Base-by-base conservation (phyloP, 2,888 invertebrate genomes). In the Oxytorus armatus region DNA sequence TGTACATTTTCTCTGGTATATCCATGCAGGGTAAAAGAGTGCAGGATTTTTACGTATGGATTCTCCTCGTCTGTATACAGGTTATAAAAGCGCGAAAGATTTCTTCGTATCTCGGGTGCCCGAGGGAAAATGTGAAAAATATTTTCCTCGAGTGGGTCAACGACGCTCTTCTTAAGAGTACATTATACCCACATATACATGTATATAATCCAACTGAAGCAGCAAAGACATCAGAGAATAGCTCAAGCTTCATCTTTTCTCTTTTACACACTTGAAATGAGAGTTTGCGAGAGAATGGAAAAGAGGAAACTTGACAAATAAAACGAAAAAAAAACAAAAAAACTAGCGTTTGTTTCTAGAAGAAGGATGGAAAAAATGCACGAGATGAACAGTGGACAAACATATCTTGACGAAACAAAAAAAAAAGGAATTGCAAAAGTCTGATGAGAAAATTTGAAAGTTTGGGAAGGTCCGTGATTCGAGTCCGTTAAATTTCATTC, bases 131-230 rank as follows among this genome's bases (percentile, higher is more conserved):
- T 47, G 76, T 63, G 73, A 68, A 77, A 77, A 68, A 68, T 73
- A 73, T 49, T 77, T 61, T 44, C 25, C 73, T 73, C 68, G 29
- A 80, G 68, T 68, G 77, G 66, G 73, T 80, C 77, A 77, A 80
- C 68, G 76, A 55, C 23, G 76, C 61, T 73, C 55, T 80, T 73
- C 14, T 47, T 66, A 33, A 25, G 47, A 76, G 76, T 61, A 76
- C 61, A 68, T 66, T 23, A 65, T 65, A 44, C 69, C 29, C 42
- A 63, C 33, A 18, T 55, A 53, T 36, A 59, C 44, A 23, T 36
- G 21, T 44, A 65, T n/a, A 33, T 25, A 59, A 36, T 21, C 49
- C 14, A 55, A 61, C 65, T 59, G 14, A 66, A 59, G 42, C 33
- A 68, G 73, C 72, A 39, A 47, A 29, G 59, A 44, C 47, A 63